These are phyloP conservation scores for Cochlearius cochlearius DNA, from an alignment of 2,113 vertebrate genomes.

Conservation along the genomic window DNA sequence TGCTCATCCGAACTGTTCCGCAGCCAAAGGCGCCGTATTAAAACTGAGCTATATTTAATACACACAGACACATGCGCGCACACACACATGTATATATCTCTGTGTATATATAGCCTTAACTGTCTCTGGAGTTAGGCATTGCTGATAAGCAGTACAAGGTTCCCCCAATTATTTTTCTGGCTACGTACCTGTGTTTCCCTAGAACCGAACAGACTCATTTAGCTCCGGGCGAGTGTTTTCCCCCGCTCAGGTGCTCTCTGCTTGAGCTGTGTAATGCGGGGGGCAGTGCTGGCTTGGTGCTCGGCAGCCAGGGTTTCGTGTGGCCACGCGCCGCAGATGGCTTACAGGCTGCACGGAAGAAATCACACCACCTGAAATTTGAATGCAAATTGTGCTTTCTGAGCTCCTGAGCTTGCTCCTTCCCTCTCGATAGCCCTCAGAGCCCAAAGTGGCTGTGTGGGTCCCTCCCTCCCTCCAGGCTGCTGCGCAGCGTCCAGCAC, in stretches of 20 bases:
- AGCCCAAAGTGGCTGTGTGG: neutral
- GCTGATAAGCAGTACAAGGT: neutral
- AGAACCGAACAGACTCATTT: neutral
- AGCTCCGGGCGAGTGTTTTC: neutral
- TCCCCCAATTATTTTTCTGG: neutral
- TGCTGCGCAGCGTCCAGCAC: accelerated
- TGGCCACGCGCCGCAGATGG: accelerated
- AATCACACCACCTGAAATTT: neutral
- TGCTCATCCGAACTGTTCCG: neutral
- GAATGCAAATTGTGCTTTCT: neutral
- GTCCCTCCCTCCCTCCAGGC: neutral
- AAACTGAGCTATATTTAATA: constrained; percentile 35
- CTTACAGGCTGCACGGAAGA: neutral
- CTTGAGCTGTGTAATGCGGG: accelerated
- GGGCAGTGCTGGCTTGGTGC: neutral
- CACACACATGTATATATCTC: neutral
- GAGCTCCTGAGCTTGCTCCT: neutral
- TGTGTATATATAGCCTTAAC: neutral
- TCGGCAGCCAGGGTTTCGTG: accelerated
- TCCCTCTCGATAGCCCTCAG: neutral
- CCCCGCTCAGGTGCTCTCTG: neutral
- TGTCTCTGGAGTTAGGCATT: neutral
- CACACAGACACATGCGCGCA: neutral
- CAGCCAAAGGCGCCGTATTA: neutral
- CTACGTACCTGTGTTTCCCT: neutral